Percentiles rank a stretch among this genome's conserved stretches.
These are phyloP conservation scores for Pogonus chalceus DNA, from an alignment of 1,140 invertebrate genomes.

Conservation along the genomic window DNA sequence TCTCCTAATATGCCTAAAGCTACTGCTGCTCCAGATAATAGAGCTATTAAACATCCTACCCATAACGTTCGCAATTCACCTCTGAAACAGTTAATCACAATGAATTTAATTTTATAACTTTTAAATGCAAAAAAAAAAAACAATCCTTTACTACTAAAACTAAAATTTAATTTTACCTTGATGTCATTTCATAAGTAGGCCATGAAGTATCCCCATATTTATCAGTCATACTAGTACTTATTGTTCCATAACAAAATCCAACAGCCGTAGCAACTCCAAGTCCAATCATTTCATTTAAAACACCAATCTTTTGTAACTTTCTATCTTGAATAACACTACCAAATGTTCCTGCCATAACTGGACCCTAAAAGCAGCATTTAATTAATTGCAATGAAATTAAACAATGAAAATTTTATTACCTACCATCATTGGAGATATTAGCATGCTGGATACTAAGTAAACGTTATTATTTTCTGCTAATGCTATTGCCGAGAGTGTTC, in stretches of 20 bases:
- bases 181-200: conserved; percentile 59
- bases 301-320: conserved; percentile 46
- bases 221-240: conserved; percentile 44
- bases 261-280: conserved; percentile 48
- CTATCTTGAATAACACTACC: conserved; percentile 56
- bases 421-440: conserved; percentile 70
- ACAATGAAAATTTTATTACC: conserved; percentile 18
- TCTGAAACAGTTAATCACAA: conserved; percentile 33
- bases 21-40: conserved; percentile 64
- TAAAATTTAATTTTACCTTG: conserved; percentile 38
- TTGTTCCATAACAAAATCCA: conserved; percentile 59
- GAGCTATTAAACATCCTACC: conserved; percentile 56
- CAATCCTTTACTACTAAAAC: background rate
- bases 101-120: background rate
- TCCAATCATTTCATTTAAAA: conserved; percentile 54
- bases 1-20: conserved; percentile 61
- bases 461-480: conserved; percentile 69
- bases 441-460: conserved; percentile 64
- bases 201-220: conserved; percentile 48
- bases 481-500: conserved; percentile 50
- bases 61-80: conserved; percentile 52
- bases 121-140: no score
- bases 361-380: conserved; percentile 42
- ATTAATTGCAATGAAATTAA: conserved; percentile 7
- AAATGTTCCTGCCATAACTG: conserved; percentile 64